phyloP scores from a whole-genome alignment of 2,113 vertebrate species.

The Ageneiosus marmoratus region DNA sequence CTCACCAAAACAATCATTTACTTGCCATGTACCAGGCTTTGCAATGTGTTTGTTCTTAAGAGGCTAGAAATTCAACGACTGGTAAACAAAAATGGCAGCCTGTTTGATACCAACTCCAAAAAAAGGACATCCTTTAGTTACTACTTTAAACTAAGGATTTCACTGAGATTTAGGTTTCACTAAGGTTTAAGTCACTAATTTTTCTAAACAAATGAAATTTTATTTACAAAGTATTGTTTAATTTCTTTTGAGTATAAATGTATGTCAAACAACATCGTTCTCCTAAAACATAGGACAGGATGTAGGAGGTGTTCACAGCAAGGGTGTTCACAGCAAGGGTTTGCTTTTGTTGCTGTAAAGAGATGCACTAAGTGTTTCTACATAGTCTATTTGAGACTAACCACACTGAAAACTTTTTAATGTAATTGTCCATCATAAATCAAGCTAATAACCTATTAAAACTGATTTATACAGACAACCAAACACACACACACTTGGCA shows the following conservation, averaged over 20 bases:
- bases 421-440: not conserved
- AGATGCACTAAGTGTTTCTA: not conserved
- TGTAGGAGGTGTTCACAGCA: not conserved
- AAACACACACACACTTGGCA: not conserved
- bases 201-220: no score
- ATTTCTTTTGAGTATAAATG: no score
- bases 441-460: not conserved
- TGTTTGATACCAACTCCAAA: not conserved
- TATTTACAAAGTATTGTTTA: no score
- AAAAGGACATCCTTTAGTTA: not conserved
- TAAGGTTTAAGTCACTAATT: no score
- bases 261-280: no score
- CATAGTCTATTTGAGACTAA: not conserved
- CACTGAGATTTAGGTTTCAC: no score
- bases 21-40: not conserved
- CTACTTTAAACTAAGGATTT: not conserved
- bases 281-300: not conserved
- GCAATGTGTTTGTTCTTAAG: not conserved
- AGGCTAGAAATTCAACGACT: conserved; percentile 23
- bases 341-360: not conserved
- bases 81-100: not conserved
- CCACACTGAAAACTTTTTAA: not conserved
- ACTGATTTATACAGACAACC: not conserved
- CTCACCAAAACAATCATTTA: conserved; percentile 16
- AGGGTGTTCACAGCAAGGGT: not conserved